These are phyloP conservation scores for Choreutis nemorana DNA, from an alignment of 2,888 invertebrate genomes.

Conservation along the genomic window DNA sequence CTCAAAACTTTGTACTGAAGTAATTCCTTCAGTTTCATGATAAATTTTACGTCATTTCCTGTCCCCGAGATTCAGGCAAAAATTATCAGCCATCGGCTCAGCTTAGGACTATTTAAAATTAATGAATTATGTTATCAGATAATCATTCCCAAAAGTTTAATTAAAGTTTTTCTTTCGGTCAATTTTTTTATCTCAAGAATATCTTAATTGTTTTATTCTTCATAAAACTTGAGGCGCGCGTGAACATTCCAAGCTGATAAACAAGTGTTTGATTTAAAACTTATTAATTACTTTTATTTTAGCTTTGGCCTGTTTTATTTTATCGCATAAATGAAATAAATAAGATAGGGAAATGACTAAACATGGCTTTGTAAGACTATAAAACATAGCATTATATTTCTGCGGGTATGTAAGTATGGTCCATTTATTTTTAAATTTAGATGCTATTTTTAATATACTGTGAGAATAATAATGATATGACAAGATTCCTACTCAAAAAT, in stretches of 20 bases:
- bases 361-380: no score
- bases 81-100: slow-evolving; percentile 57
- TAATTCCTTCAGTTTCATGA: slow-evolving; percentile 55
- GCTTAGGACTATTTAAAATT: slow-evolving; percentile 57
- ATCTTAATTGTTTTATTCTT: slow-evolving; percentile 48
- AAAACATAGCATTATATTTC: no score
- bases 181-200: slow-evolving; percentile 51
- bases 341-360: no score
- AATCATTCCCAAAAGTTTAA: slow-evolving; percentile 60
- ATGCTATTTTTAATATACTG: no score
- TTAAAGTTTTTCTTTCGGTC: slow-evolving; percentile 51
- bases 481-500: no score
- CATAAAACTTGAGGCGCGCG: slow-evolving; percentile 35
- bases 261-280: no score
- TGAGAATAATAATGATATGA: no score
- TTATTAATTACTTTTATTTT: no score
- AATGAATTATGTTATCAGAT: slow-evolving; percentile 66
- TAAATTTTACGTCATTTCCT: slow-evolving; percentile 61
- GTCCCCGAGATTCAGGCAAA: slow-evolving; percentile 47
- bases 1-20: slow-evolving; percentile 49
- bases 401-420: no score
- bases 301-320: no score
- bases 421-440: no score
- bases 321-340: no score
- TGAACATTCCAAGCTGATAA: slow-evolving; percentile 30